Evolutionary conservation across 2,888 invertebrate species (phyloP).

Genomic region (Mesorhabditis sp.): DNA sequence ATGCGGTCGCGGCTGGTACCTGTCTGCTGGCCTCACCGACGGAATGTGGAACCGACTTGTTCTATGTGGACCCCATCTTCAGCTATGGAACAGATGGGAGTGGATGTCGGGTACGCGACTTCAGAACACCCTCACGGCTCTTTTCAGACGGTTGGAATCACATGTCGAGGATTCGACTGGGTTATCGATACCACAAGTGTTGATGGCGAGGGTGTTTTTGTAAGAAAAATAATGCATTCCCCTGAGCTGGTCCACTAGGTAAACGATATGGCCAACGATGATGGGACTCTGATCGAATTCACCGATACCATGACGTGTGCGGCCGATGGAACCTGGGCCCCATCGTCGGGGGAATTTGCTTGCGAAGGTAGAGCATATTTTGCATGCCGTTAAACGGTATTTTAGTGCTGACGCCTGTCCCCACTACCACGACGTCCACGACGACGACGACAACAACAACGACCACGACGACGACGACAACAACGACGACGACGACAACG

Average conservation of each 20-base stretch:
- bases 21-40: neutral
- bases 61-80: neutral
- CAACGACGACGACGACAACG: neutral
- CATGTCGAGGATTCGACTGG: conserved; percentile 2
- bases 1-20: neutral
- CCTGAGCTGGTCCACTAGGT: neutral
- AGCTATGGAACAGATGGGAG: neutral
- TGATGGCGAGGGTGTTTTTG: neutral
- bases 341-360: neutral
- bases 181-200: neutral
- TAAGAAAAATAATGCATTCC: neutral
- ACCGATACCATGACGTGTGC: conserved; percentile 2
- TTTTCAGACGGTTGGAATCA: neutral
- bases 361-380: neutral
- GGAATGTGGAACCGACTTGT: neutral
- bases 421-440: neutral
- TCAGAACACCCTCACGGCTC: too few relatives aligned
- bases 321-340: neutral
- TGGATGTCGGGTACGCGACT: neutral
- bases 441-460: neutral
- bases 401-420: neutral
- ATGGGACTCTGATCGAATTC: neutral
- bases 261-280: neutral
- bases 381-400: neutral
- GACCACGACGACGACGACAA: neutral